A percentile compares a stretch with the other conserved stretches of the same genome.
These are phyloP conservation scores for Nixonia krombeini DNA, from an alignment of 1,140 invertebrate species.

Conservation along the genomic window DNA sequence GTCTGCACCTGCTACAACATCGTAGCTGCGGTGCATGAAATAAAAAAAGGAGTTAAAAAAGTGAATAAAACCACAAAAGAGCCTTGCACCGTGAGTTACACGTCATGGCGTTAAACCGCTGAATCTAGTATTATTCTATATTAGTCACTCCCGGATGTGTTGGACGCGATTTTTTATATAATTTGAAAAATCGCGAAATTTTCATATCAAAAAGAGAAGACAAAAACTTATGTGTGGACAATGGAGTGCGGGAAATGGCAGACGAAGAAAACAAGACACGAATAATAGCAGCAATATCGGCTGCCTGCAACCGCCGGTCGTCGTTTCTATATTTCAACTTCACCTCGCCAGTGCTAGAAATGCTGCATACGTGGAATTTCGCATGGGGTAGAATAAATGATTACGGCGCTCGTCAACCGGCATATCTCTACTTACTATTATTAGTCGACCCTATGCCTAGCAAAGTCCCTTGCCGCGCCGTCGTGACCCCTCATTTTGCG, in stretches of 20 bases:
- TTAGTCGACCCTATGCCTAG: neutral
- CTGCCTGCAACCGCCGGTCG: neutral
- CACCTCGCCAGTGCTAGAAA: neutral
- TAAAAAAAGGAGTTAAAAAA: too few species aligned
- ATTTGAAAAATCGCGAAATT: conserved; percentile 9
- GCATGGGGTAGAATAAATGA: neutral
- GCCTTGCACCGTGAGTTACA: conserved; percentile 15
- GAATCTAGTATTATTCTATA: conserved; percentile 15
- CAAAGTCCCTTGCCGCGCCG: neutral
- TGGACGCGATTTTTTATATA: neutral
- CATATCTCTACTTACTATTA: conserved; percentile 7
- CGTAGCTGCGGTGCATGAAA: neutral
- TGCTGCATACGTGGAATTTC: neutral
- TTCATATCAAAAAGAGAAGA: neutral
- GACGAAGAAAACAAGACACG: conserved; percentile 3
- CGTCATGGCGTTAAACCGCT: conserved; percentile 24
- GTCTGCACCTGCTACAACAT: conserved; percentile 30
- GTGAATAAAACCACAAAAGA: conserved; percentile 16
- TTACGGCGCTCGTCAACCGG: neutral
- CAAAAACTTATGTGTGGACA: conserved; percentile 7
- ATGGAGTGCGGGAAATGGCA: neutral
- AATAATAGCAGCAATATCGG: too few species aligned
- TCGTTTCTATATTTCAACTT: conserved; percentile 11
- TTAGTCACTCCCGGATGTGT: conserved; percentile 1
- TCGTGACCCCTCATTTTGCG: neutral